phyloP scores from a whole-genome alignment of 2,888 invertebrate genomes.

The Rhogogaster chlorosoma region DNA sequence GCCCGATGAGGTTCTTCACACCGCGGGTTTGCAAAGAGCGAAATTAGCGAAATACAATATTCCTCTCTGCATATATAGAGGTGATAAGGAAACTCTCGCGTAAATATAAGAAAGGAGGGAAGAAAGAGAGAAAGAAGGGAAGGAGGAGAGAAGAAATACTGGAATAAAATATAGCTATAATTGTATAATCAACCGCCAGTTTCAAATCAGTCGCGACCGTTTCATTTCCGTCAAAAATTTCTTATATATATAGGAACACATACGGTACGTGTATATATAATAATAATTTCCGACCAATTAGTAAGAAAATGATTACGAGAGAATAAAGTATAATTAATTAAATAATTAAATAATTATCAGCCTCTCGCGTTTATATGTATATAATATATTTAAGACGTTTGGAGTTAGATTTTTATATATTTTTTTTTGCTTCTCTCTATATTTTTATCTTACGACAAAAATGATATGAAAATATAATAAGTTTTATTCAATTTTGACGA shows the following conservation, averaged over 20 bases:
- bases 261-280: background rate
- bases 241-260: background rate
- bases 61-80: background rate
- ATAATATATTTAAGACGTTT: background rate
- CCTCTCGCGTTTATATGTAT: background rate
- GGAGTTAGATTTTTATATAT: background rate
- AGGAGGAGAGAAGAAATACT: no score
- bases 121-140: background rate
- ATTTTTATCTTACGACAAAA: background rate
- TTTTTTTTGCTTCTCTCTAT: background rate
- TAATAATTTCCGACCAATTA: background rate
- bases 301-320: background rate
- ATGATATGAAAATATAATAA: no score
- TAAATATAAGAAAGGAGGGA: background rate
- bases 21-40: constrained; percentile 15
- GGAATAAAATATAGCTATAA: background rate
- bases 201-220: background rate
- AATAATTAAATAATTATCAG: background rate
- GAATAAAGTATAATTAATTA: background rate
- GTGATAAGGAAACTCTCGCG: background rate
- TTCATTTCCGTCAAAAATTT: background rate
- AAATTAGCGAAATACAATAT: constrained; percentile 44
- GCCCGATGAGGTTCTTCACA: constrained; percentile 34
- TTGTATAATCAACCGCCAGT: background rate
- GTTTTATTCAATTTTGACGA: no score